phyloP scores from a whole-genome alignment of 2,797 vertebrate species.

The Pterois miles region DNA sequence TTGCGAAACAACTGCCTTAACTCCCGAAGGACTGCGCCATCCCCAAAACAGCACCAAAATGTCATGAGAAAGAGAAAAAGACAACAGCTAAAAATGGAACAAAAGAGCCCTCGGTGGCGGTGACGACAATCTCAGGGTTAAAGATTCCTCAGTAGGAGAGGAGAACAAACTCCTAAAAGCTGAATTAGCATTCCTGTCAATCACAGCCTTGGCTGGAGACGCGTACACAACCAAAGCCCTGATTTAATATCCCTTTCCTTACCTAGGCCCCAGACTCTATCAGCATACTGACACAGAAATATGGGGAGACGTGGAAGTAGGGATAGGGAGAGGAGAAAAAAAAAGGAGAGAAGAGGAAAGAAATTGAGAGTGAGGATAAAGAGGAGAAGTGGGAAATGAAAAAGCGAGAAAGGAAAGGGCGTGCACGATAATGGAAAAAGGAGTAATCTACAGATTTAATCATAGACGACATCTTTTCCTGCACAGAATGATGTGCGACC shows the following conservation, averaged over 20 bases:
- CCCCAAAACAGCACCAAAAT: constrained; percentile 69
- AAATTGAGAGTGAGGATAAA: constrained; percentile 60
- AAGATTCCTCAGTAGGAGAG: constrained; percentile 68
- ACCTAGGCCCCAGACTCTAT: constrained; percentile 72
- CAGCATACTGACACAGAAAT: constrained; percentile 70
- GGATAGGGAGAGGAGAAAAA: not conserved
- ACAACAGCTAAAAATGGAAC: constrained; percentile 73
- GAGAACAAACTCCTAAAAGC: constrained; percentile 75
- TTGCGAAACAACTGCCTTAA: constrained; percentile 40
- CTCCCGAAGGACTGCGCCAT: constrained; percentile 55
- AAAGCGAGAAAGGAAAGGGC: constrained; percentile 57
- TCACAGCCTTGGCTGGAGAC: constrained; percentile 60
- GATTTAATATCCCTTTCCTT: constrained; percentile 75
- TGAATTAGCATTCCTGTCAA: constrained; percentile 82
- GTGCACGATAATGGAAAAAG: constrained; percentile 64
- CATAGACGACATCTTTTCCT: constrained; percentile 62
- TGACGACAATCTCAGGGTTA: constrained; percentile 70
- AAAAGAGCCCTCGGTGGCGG: constrained; percentile 60
- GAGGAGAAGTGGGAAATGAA: constrained; percentile 61
- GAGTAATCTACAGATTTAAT: constrained; percentile 70
- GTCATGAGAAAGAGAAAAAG: constrained; percentile 77
- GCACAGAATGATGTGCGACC: constrained; percentile 42
- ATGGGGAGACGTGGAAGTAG: constrained; percentile 39
- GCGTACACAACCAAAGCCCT: constrained; percentile 50
- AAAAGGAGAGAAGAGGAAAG: constrained; percentile 5